Percentiles rank a stretch among this genome's conserved stretches.
phyloP scores from a whole-genome alignment of 2,113 vertebrate genomes.

The Lethenteron reissneri region DNA sequence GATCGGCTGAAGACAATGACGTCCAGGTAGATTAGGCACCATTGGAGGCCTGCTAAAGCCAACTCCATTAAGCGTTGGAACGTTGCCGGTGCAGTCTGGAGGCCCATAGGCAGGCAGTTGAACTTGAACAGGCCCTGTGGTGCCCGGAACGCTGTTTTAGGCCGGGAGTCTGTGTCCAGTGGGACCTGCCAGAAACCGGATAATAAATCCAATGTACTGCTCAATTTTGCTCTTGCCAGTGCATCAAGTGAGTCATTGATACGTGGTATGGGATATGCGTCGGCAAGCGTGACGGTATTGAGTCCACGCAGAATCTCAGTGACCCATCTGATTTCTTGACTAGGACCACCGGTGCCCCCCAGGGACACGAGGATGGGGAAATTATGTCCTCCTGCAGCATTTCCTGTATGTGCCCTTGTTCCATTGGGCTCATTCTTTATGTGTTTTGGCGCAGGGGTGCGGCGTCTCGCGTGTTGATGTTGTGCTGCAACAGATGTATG shows the following conservation, averaged over 20 bases:
- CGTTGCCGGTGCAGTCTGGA: constrained; percentile 4
- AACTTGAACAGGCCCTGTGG: constrained; percentile 2
- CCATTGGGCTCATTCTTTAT: too few species aligned
- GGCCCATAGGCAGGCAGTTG: neutral
- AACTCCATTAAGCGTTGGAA: constrained; percentile 7
- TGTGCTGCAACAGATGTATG: too few species aligned
- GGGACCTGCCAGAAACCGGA: neutral
- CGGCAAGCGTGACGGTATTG: constrained; percentile 1
- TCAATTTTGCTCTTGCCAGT: neutral
- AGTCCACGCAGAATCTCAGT: constrained; percentile 5
- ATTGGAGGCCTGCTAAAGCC: neutral
- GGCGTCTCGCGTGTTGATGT: too few species aligned
- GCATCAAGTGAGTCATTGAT: neutral
- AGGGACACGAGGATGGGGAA: neutral
- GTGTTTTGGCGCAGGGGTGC: too few species aligned
- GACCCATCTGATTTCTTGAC: constrained; percentile 1
- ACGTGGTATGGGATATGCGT: neutral
- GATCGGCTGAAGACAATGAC: neutral
- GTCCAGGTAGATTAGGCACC: constrained; percentile 1
- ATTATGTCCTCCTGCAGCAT: too few species aligned
- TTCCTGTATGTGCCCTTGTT: too few species aligned
- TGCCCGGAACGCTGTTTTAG: neutral
- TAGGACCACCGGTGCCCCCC: constrained; percentile 5
- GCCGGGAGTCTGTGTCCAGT: neutral
- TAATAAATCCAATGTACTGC: neutral